phyloP scores from a whole-genome alignment of 2,888 invertebrate species.

The Cephus sareptanus region DNA sequence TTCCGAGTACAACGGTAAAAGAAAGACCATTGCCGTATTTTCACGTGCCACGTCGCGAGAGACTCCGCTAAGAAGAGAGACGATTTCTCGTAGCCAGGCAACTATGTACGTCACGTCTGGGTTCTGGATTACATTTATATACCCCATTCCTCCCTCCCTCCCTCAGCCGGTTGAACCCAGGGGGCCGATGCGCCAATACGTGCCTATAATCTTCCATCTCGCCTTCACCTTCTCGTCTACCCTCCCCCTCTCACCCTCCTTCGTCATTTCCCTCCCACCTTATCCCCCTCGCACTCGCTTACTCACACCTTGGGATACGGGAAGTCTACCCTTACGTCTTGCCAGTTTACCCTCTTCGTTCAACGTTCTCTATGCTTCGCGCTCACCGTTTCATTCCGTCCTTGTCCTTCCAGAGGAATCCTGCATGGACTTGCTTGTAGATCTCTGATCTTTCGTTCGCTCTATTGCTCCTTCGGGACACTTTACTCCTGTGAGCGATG shows the following conservation, averaged over 20 bases:
- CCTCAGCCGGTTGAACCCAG: constrained; percentile 39
- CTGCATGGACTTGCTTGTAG: background rate
- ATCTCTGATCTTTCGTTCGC: constrained; percentile 17
- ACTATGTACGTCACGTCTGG: constrained; percentile 61
- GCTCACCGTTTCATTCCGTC: background rate
- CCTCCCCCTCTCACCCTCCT: background rate
- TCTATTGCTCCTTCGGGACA: constrained; percentile 43
- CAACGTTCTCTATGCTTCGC: background rate
- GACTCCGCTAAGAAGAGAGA: constrained; percentile 13
- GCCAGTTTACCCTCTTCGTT: constrained; percentile 25
- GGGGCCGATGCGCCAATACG: constrained; percentile 64
- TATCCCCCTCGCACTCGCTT: constrained; percentile 12
- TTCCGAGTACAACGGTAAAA: background rate
- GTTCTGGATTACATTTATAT: constrained; percentile 65
- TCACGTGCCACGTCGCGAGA: background rate
- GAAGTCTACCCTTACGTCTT: constrained; percentile 17
- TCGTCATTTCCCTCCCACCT: background rate
- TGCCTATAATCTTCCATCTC: constrained; percentile 58
- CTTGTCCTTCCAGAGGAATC: background rate
- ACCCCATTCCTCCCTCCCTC: constrained; percentile 30
- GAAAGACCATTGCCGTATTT: background rate
- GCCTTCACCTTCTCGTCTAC: constrained; percentile 22
- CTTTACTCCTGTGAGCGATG: constrained; percentile 46
- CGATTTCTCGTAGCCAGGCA: constrained; percentile 19
- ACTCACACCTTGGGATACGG: constrained; percentile 12